These are phyloP conservation scores for Frankliniella intonsa DNA, from an alignment of 2,888 invertebrate species.

Conservation along the genomic window DNA sequence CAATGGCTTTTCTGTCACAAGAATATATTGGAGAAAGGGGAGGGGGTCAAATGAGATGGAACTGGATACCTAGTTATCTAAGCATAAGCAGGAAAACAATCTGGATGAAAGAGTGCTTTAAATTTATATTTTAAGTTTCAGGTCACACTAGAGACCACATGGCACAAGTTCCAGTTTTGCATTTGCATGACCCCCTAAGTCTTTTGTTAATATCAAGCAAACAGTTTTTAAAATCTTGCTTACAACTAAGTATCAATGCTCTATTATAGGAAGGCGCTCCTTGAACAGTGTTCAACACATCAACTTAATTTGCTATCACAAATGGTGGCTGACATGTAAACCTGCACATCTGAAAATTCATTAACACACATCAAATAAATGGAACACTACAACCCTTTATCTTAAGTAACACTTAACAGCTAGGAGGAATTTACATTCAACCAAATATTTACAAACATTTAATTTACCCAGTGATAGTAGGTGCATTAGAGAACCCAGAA, in stretches of 20 bases:
- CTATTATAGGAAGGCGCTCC: conserved; percentile 26
- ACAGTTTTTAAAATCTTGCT: conserved; percentile 23
- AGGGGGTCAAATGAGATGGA: conserved; percentile 26
- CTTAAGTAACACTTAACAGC: conserved; percentile 15
- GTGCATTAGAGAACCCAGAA: conserved; percentile 17
- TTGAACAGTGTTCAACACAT: conserved; percentile 26
- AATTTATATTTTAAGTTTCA: conserved; percentile 11
- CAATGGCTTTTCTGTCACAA: conserved; percentile 25
- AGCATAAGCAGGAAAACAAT: conserved; percentile 20
- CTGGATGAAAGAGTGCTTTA: conserved; percentile 22
- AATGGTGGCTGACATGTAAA: conserved; percentile 25
- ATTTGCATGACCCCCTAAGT: conserved; percentile 25
- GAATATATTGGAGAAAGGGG: conserved; percentile 23
- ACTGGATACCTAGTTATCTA: conserved; percentile 17
- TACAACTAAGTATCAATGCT: conserved; percentile 23
- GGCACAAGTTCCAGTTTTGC: conserved; percentile 24
- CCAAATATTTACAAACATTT: conserved; percentile 21
- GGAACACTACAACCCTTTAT: conserved; percentile 24
- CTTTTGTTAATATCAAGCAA: conserved; percentile 27
- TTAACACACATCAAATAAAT: conserved; percentile 23
- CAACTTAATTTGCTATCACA: conserved; percentile 27
- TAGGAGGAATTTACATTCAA: conserved; percentile 25
- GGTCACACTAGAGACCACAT: conserved; percentile 4
- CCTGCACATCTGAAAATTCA: conserved; percentile 23
- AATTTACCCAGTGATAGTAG: conserved; percentile 20